These are phyloP conservation scores for western clawed frog (Xenopus tropicalis) DNA, from an alignment of 2,113 vertebrate genomes.

Conservation along the genomic window UCB_Xtro_10.0 CM004446.2:88896001-88896500, in stretches of 20 bases:
- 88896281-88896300: not conserved
- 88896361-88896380: not conserved
- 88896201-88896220: slow-evolving; percentile 5
- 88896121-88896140: slow-evolving; percentile 1
- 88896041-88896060: not conserved
- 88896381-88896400: not conserved
- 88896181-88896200: not conserved
- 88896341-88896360: not conserved
- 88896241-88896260: not conserved
- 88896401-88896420: too few species aligned
- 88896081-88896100: not conserved
- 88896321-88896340: not conserved
- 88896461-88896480: too few species aligned
- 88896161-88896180: not conserved
- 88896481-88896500: too few species aligned
- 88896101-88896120: not conserved
- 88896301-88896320: not conserved
- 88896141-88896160: not conserved
- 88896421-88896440: too few species aligned
- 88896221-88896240: not conserved
- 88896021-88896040: too few species aligned
- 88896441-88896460: too few species aligned
- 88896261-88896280: not conserved
- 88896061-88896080: not conserved
- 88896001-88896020: too few species aligned